Evolutionary conservation across 2,888 invertebrate species (phyloP).

Genomic region (Diloba caeruleocephala): DNA sequence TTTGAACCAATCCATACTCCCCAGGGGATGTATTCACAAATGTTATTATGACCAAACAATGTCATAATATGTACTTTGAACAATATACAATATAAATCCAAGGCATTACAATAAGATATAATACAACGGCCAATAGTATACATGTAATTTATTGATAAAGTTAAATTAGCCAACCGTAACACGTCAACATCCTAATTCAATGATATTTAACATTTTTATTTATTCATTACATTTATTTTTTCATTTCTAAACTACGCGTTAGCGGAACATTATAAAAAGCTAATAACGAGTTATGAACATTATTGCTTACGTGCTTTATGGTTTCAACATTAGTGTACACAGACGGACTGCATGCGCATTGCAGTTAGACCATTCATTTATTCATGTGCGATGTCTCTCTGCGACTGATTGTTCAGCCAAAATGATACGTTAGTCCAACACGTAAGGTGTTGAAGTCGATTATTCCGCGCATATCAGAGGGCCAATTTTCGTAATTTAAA

Average conservation of each 20-base stretch:
- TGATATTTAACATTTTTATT: slow-evolving; percentile 62
- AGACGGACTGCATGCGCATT: not conserved
- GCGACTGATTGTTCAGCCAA: too few relatives aligned
- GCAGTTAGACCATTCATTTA: not conserved
- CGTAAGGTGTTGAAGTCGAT: too few relatives aligned
- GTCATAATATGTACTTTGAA: slow-evolving; percentile 54
- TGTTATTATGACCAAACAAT: slow-evolving; percentile 49
- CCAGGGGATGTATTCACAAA: slow-evolving; percentile 18
- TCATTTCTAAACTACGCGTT: slow-evolving; percentile 70
- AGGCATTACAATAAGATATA: slow-evolving; percentile 49
- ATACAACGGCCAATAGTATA: slow-evolving; percentile 57
- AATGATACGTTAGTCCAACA: too few relatives aligned
- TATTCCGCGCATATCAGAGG: too few relatives aligned
- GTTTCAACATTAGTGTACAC: slow-evolving; percentile 17
- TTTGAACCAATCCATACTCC: slow-evolving; percentile 39
- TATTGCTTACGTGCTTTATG: slow-evolving; percentile 69
- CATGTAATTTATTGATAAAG: slow-evolving; percentile 48
- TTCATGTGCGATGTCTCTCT: too few relatives aligned
- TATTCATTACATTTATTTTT: slow-evolving; percentile 58
- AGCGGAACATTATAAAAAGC: slow-evolving; percentile 81
- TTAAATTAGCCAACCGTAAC: slow-evolving; percentile 52
- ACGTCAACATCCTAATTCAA: slow-evolving; percentile 58
- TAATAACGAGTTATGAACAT: slow-evolving; percentile 75
- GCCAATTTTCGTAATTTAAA: too few relatives aligned
- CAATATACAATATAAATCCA: slow-evolving; percentile 47